Evolutionary conservation across 2,797 vertebrate genomes (phyloP), one percentile per base, ranked within the genome.

Genomic region (Austrolebias charrua): DNA sequence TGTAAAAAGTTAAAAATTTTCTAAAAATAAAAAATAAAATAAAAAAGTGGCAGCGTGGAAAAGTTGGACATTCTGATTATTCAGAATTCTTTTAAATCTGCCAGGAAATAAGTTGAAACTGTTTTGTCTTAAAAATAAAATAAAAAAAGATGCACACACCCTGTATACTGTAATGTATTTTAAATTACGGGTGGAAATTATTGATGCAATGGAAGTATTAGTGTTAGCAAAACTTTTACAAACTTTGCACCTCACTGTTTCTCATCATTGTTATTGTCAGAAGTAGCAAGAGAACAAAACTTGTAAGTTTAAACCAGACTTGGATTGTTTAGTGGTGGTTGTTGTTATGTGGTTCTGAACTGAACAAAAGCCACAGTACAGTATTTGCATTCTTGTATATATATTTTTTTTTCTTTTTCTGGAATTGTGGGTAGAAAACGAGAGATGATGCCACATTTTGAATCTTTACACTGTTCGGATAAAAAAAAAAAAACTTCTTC

Each of bases 331-430:
- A 63, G 14, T 55, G 42, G 2, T 69, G 1, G 2, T 35, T 66
- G 58, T 66, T 16, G 73, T 70, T 45, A 52, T 60, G 52, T 68
- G 71, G 44, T 38, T 69, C 24, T 54, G n/a, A 53, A 61, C 52
- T 31, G 38, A 72, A 50, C 59, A 55, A 19, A 48, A 75, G 44
- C 38, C 38, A 61, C 56, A 46, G 28, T 45, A 61, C 56, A 46
- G 28, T 45, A 47, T 61, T 62, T 35, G 35, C 20, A 63, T 45
- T 70, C 5, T n/a, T 72, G 10, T 16, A n/a, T n/a, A n/a, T n/a
- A n/a, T n/a, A n/a, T n/a, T n/a, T n/a, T 12, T 35, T 29, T 67
- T 69, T 64, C 16, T 29, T 67, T 69, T 64, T n/a, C 52, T 60
- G 51, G 12, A 33, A 11, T 31, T 65, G 43, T 63, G 55, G 45